Evolutionary conservation across 2,888 invertebrate species (phyloP).

Genomic region (Coremacera marginata): DNA sequence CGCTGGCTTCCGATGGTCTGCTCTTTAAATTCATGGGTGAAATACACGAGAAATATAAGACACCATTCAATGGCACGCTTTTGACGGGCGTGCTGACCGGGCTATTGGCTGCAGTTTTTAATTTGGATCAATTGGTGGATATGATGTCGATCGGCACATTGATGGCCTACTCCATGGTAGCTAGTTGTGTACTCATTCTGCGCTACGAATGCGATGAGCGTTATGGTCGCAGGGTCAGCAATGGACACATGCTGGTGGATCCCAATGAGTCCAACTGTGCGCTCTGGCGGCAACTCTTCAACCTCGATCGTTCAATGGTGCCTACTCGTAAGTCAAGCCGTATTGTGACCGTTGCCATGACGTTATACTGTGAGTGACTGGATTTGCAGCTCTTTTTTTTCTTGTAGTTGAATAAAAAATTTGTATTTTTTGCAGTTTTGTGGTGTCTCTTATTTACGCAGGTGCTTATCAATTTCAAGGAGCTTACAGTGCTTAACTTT

Average conservation of each 20-base stretch:
- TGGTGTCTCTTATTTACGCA: constrained; percentile 60
- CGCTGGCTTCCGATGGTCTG: constrained; percentile 89
- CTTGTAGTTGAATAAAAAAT: background rate
- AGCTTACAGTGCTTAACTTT: constrained; percentile 51
- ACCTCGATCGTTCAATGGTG: constrained; percentile 64
- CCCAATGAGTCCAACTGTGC: constrained; percentile 49
- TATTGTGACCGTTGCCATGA: constrained; percentile 68
- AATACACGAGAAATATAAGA: constrained; percentile 81
- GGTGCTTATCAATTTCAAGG: constrained; percentile 59
- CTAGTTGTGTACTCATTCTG: constrained; percentile 79
- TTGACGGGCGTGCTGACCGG: constrained; percentile 83
- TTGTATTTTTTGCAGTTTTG: constrained; percentile 51
- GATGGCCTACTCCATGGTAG: constrained; percentile 81
- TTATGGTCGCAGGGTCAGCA: constrained; percentile 43
- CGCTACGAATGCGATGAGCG: constrained; percentile 71
- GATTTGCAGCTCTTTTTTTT: too few species aligned
- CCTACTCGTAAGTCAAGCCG: constrained; percentile 69
- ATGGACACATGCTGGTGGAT: constrained; percentile 48
- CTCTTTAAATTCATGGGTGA: constrained; percentile 82
- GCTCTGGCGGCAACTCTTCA: constrained; percentile 67
- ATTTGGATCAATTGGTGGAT: constrained; percentile 78
- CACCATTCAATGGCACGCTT: constrained; percentile 82
- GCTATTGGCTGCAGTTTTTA: constrained; percentile 78
- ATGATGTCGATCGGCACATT: constrained; percentile 86
- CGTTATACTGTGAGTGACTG: constrained; percentile 67